Evolutionary conservation across 2,888 invertebrate genomes (phyloP).

Genomic region (Harpalus rufipes): DNA sequence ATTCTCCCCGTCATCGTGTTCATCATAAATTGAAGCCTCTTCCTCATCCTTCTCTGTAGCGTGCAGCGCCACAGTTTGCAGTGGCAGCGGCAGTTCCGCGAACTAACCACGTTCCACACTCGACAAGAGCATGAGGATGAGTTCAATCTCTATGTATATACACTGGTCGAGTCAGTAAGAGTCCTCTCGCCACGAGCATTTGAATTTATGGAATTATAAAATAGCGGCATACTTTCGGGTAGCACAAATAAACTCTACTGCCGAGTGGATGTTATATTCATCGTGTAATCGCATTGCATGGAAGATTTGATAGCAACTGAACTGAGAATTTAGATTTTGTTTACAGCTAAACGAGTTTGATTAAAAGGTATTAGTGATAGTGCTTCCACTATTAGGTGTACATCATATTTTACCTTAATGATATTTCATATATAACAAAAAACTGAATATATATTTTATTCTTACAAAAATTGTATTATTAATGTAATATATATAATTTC

Average conservation of each 20-base stretch:
- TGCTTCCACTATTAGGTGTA: neutral
- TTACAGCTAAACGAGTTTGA: constrained; percentile 53
- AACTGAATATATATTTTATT: too few species aligned
- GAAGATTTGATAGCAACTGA: constrained; percentile 57
- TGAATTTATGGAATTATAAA: constrained; percentile 53
- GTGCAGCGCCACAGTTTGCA: constrained; percentile 27
- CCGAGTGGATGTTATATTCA: constrained; percentile 26
- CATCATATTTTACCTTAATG: too few species aligned
- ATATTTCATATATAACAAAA: too few species aligned
- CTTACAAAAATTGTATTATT: too few species aligned
- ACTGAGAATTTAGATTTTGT: constrained; percentile 53
- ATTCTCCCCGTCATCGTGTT: constrained; percentile 31
- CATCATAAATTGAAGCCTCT: constrained; percentile 34
- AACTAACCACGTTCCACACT: constrained; percentile 2
- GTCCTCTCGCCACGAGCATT: constrained; percentile 41
- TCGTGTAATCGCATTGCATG: constrained; percentile 53
- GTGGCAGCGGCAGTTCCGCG: neutral
- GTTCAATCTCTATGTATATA: constrained; percentile 35
- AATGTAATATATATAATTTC: too few species aligned
- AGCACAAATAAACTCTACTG: constrained; percentile 26
- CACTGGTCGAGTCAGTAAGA: constrained; percentile 13
- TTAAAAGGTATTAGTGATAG: constrained; percentile 45
- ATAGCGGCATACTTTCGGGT: constrained; percentile 33
- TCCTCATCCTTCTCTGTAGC: neutral
- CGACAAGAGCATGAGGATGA: neutral